These are phyloP conservation scores for Poicephalus meyeri DNA, from an alignment of 2,113 vertebrate genomes.

Conservation along the genomic window DNA sequence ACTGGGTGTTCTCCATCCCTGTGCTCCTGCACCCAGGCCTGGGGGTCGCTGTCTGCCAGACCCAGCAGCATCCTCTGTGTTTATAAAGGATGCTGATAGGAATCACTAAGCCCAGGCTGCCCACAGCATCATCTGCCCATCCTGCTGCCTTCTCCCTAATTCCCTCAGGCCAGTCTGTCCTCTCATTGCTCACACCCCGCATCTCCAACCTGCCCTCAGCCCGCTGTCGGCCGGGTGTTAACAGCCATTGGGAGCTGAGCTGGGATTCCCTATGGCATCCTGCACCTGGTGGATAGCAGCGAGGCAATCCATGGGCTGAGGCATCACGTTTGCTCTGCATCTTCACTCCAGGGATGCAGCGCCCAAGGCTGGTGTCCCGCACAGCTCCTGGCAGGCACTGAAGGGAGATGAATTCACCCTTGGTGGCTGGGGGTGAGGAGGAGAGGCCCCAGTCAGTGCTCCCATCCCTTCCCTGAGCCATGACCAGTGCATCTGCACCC, in stretches of 20 bases:
- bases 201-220: not conserved
- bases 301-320: accelerated
- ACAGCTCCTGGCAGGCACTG: not conserved
- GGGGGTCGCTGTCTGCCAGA: not conserved
- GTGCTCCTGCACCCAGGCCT: not conserved
- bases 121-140: not conserved
- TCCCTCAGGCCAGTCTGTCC: not conserved
- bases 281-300: accelerated
- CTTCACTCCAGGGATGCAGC: not conserved
- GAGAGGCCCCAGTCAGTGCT: not conserved
- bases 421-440: not conserved
- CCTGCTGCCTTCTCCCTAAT: not conserved
- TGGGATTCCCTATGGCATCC: not conserved
- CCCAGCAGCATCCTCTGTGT: not conserved
- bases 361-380: not conserved
- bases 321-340: not conserved
- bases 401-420: not conserved
- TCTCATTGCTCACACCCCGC: not conserved
- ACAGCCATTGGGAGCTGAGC: accelerated
- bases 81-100: not conserved
- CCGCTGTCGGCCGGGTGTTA: not conserved
- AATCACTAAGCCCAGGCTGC: not conserved
- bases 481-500: accelerated
- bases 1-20: not conserved
- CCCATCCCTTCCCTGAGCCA: not conserved